Percentiles rank a stretch among this genome's conserved stretches.
phyloP scores from a whole-genome alignment of 2,888 invertebrate genomes.

The Rhopalosiphum nymphaeae region DNA sequence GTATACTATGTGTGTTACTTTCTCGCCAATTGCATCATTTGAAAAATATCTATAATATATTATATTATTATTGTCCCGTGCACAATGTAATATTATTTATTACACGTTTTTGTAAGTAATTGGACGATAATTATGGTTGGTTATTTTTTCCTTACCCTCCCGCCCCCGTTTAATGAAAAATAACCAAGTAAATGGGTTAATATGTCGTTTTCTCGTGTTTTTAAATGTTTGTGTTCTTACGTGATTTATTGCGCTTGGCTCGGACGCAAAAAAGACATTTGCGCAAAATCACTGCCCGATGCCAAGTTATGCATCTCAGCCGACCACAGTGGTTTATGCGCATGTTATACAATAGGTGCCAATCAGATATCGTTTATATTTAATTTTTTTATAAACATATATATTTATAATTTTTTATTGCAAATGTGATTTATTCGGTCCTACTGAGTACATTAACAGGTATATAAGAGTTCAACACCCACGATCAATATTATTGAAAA shows the following conservation, averaged over 20 bases:
- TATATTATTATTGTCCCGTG: constrained; percentile 15
- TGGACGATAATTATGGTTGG: constrained; percentile 43
- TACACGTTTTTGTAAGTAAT: constrained; percentile 43
- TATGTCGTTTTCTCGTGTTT: constrained; percentile 57
- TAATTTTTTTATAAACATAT: background rate
- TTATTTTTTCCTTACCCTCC: constrained; percentile 17
- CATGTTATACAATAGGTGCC: constrained; percentile 59
- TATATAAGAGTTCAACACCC: constrained; percentile 31
- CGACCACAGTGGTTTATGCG: constrained; percentile 34
- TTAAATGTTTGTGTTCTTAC: constrained; percentile 33
- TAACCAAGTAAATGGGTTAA: constrained; percentile 47
- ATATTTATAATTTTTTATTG: background rate
- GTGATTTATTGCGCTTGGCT: constrained; percentile 63
- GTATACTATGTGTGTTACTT: background rate
- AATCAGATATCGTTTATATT: constrained; percentile 53
- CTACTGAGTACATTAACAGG: background rate
- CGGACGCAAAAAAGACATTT: constrained; percentile 65
- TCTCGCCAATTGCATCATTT: constrained; percentile 40
- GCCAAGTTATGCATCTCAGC: constrained; percentile 39
- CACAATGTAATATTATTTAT: constrained; percentile 44
- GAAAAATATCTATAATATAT: background rate
- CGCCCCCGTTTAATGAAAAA: constrained; percentile 29
- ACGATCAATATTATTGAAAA: background rate
- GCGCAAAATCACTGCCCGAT: constrained; percentile 50
- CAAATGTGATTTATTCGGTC: background rate